phyloP scores from a whole-genome alignment of 2,888 invertebrate genomes.

The Cephus sareptanus region DNA sequence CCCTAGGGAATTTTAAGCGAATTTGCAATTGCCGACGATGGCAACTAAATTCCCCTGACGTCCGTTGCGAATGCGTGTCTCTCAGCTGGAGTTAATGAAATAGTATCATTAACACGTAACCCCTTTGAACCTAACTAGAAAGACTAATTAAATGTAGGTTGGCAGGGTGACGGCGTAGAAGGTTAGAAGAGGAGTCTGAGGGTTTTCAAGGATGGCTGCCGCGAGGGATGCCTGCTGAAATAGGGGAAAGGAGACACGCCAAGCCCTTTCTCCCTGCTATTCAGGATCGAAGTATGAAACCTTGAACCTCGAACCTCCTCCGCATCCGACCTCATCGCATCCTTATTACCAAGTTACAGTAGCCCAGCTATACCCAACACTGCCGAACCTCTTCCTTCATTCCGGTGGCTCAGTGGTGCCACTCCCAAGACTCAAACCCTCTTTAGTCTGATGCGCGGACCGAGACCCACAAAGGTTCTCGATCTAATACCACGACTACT shows the following conservation, averaged over 20 bases:
- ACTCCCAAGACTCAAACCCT: neutral
- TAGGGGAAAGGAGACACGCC: neutral
- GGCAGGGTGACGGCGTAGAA: neutral
- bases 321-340: neutral
- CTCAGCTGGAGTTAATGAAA: conserved; percentile 1
- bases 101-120: conserved; percentile 8
- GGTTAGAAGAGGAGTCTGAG: neutral
- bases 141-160: conserved; percentile 8
- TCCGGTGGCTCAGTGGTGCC: neutral
- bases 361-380: neutral
- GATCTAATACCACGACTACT: neutral
- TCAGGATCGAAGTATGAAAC: conserved; percentile 2
- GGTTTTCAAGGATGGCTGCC: neutral
- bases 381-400: neutral
- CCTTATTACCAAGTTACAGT: neutral
- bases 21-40: neutral
- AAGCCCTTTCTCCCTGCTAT: neutral
- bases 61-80: neutral
- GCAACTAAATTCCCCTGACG: neutral
- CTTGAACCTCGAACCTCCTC: neutral
- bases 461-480: conserved; percentile 3
- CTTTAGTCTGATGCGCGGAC: conserved; percentile 2
- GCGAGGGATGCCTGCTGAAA: neutral
- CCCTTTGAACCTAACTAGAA: conserved; percentile 8
- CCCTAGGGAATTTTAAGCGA: neutral